Percentiles rank a stretch among this genome's conserved stretches.
Conservation (phyloP, 2,797 vertebrate genomes). For the Gymnoscopelus braueri region DNA sequence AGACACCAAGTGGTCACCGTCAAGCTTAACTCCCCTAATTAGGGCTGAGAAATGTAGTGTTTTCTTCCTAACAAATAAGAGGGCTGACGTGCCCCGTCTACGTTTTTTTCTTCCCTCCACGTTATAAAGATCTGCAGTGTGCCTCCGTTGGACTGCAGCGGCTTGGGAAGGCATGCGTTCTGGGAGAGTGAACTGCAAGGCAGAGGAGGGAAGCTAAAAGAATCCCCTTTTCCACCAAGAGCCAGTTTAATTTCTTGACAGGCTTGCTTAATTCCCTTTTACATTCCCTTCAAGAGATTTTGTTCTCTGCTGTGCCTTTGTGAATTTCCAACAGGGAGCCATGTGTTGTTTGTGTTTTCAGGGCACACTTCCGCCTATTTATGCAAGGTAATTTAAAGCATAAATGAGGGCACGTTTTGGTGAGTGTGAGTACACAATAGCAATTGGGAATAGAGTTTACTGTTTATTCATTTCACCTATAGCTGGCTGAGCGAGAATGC, state of each 20-base stretch:
- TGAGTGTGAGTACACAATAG: conserved; percentile 51
- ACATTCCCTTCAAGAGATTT: conserved; percentile 71
- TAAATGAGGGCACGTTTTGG: conserved; percentile 63
- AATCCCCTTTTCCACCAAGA: conserved; percentile 63
- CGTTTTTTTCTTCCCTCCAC: conserved; percentile 11
- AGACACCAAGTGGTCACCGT: not conserved
- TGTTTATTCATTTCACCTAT: conserved; percentile 64
- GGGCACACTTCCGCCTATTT: conserved; percentile 68
- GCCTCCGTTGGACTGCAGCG: conserved; percentile 46
- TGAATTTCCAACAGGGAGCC: conserved; percentile 60
- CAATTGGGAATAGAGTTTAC: conserved; percentile 57
- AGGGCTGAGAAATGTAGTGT: conserved; percentile 14
- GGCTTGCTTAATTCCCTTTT: conserved; percentile 76
- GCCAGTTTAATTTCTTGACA: conserved; percentile 76
- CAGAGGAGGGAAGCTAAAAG: conserved; percentile 63
- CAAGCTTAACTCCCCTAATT: conserved; percentile 17
- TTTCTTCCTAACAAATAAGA: not conserved
- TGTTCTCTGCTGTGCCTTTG: conserved; percentile 65
- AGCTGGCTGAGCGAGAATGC: conserved; percentile 46
- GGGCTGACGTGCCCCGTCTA: not conserved
- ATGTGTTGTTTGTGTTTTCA: conserved; percentile 63
- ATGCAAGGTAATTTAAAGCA: conserved; percentile 71
- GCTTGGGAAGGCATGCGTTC: conserved; percentile 62
- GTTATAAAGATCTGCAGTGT: conserved; percentile 62
- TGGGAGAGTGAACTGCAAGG: conserved; percentile 49